Conservation (phyloP, 2,888 invertebrate species). For the Iphiclides podalirius region DNA sequence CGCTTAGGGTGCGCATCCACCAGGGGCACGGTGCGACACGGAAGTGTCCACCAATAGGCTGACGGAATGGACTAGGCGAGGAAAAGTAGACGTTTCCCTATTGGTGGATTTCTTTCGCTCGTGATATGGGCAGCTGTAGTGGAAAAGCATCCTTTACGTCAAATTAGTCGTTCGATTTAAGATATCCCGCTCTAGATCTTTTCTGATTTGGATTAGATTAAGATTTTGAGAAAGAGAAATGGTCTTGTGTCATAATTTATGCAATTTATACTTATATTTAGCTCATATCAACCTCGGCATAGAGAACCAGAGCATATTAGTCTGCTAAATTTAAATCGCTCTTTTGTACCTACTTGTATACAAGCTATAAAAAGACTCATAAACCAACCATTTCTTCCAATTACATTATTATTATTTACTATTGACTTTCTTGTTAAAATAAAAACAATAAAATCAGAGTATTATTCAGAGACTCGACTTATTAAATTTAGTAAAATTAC, state of each 20-base stretch:
- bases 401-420: too few species aligned
- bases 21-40: conserved; percentile 35
- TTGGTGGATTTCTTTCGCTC: not conserved
- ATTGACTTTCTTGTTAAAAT: too few species aligned
- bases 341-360: not conserved
- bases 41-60: too few species aligned
- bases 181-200: conserved; percentile 2
- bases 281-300: too few species aligned
- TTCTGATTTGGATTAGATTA: not conserved
- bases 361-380: too few species aligned
- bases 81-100: not conserved
- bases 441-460: too few species aligned
- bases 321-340: not conserved
- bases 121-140: not conserved
- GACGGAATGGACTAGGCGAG: not conserved
- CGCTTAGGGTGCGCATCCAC: conserved; percentile 33
- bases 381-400: too few species aligned
- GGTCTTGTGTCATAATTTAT: too few species aligned
- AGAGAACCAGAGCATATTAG: not conserved
- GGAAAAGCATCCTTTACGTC: not conserved
- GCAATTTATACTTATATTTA: too few species aligned
- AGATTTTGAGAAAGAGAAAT: too few species aligned
- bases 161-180: conserved; percentile 10
- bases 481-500: too few species aligned
- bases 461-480: too few species aligned